phyloP scores from a whole-genome alignment of 2,797 vertebrate genomes.

The Lacerta bilineata region DNA sequence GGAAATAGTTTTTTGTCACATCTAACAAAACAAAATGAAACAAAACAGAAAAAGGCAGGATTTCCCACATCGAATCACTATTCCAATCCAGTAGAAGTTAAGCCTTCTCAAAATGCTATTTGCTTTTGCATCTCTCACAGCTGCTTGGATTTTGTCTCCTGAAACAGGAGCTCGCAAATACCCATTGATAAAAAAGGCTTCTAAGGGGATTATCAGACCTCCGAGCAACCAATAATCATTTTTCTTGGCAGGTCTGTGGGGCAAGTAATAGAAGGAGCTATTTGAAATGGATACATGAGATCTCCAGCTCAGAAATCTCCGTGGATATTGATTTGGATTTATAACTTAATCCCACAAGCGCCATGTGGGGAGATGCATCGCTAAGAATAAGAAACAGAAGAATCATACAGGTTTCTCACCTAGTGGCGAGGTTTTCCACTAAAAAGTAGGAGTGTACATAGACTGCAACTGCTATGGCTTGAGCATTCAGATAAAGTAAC shows the following conservation, averaged over 20 bases:
- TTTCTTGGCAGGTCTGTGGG: background rate
- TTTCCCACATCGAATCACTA: background rate
- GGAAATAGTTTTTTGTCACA: background rate
- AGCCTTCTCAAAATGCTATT: background rate
- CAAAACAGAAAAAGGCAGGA: background rate
- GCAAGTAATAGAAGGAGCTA: constrained; percentile 2
- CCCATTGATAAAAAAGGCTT: constrained; percentile 23
- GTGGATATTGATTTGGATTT: rapidly evolving
- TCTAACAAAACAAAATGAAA: background rate
- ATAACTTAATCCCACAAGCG: background rate
- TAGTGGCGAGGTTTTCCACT: background rate
- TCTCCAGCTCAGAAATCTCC: rapidly evolving
- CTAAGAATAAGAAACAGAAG: background rate
- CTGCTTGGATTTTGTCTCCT: background rate
- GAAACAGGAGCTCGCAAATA: constrained; percentile 23
- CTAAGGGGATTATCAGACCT: constrained; percentile 29
- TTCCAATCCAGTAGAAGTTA: background rate
- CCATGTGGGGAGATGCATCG: background rate
- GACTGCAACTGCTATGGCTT: background rate
- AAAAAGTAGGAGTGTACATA: background rate
- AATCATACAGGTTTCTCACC: background rate
- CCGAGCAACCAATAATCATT: background rate
- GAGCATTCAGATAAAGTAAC: background rate
- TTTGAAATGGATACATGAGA: rapidly evolving
- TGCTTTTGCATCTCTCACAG: background rate